Evolutionary conservation across 23 tunicate genomes (phyloP).

Genomic region (Ciona savignyi): DNA sequence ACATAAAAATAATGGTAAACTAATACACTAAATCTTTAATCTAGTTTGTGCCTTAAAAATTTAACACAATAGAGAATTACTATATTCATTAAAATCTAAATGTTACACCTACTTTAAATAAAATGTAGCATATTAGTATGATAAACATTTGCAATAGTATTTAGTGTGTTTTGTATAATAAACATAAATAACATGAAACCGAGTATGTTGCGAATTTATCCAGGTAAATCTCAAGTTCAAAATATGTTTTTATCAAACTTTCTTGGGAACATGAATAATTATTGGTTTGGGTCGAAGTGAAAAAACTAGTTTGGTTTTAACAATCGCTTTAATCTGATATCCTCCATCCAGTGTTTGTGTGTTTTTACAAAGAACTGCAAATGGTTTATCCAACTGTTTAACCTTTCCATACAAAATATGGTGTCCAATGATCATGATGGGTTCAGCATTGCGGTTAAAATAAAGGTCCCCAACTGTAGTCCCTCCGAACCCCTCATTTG

Average conservation of each 20-base stretch:
- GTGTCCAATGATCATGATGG: conserved; percentile 70
- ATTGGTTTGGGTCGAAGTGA: conserved; percentile 78
- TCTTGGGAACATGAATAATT: conserved; percentile 70
- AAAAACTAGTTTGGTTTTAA: conserved; percentile 58
- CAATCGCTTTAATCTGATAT: conserved; percentile 34
- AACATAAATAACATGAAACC: too few species aligned
- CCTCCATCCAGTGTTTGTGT: conserved; percentile 4
- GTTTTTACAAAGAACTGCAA: conserved; percentile 25
- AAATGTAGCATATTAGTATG: too few species aligned
- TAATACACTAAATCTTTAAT: too few species aligned
- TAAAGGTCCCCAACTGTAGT: conserved; percentile 67
- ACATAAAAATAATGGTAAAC: too few species aligned
- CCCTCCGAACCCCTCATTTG: conserved; percentile 43
- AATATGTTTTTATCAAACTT: conserved; percentile 8
- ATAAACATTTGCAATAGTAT: too few species aligned
- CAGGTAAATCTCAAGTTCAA: too few species aligned
- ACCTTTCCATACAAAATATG: conserved; percentile 58
- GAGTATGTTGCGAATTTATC: too few species aligned
- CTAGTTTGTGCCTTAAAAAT: too few species aligned
- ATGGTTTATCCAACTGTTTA: conserved; percentile 41
- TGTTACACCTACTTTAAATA: too few species aligned
- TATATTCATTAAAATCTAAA: too few species aligned
- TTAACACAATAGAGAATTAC: too few species aligned
- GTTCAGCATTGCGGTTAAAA: conserved; percentile 50
- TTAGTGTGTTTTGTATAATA: too few species aligned